phyloP scores from a whole-genome alignment of 2,888 invertebrate species.

The Trachelus iudaicus region DNA sequence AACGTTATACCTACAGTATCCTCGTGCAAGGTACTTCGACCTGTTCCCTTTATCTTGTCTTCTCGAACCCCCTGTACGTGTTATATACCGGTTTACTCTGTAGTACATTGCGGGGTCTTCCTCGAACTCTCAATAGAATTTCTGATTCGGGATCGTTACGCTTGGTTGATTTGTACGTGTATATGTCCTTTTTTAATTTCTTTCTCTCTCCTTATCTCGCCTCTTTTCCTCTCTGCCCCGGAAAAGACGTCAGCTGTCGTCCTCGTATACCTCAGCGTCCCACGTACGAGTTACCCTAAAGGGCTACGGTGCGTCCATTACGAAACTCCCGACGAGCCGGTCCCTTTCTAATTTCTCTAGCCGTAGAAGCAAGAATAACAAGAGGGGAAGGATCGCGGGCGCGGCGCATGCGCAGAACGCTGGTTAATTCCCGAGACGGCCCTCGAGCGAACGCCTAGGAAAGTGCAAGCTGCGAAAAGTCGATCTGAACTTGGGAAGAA shows the following conservation, averaged over 20 bases:
- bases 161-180: not conserved
- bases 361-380: not conserved
- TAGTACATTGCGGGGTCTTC: not conserved
- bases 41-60: too few species aligned
- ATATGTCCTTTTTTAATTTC: not conserved
- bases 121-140: not conserved
- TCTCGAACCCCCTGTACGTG: too few species aligned
- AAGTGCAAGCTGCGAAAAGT: not conserved
- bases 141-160: not conserved
- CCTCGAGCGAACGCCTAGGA: not conserved
- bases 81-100: too few species aligned
- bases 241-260: not conserved
- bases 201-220: not conserved
- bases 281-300: not conserved
- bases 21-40: not conserved
- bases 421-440: not conserved
- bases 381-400: not conserved
- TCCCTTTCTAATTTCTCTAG: not conserved
- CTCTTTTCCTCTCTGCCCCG: not conserved
- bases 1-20: not conserved
- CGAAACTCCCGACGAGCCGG: not conserved
- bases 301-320: not conserved
- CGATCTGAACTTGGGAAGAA: not conserved
- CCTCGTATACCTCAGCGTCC: not conserved
- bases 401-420: not conserved